Conservation (phyloP, 2,888 invertebrate genomes). For the Beris morrisii region DNA sequence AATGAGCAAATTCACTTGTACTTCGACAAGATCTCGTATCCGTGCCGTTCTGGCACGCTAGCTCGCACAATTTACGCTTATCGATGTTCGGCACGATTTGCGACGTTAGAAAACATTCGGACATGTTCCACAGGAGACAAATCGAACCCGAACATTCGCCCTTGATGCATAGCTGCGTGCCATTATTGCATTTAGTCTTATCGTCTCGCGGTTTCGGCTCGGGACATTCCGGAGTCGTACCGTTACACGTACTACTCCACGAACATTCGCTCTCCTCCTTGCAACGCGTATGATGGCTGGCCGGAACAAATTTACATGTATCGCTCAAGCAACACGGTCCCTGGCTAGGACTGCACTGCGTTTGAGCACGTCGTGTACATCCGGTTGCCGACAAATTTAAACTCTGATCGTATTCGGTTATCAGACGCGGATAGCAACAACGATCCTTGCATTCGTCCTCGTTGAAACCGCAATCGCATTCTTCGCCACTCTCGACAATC, state of each 20-base stretch:
- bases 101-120: conserved; percentile 92
- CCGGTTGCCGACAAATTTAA: conserved; percentile 73
- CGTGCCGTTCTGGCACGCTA: conserved; percentile 91
- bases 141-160: conserved; percentile 96
- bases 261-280: conserved; percentile 88
- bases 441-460: conserved; percentile 87
- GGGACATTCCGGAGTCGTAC: conserved; percentile 85
- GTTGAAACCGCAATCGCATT: conserved; percentile 96
- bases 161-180: conserved; percentile 80
- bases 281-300: conserved; percentile 69
- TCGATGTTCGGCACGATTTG: conserved; percentile 73
- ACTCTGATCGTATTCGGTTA: conserved; percentile 69
- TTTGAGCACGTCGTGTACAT: conserved; percentile 74
- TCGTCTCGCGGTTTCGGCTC: conserved; percentile 77
- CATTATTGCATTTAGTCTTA: conserved; percentile 94
- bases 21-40: conserved; percentile 75
- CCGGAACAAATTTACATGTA: conserved; percentile 75
- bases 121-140: conserved; percentile 91
- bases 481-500: conserved; percentile 96
- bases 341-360: conserved; percentile 89
- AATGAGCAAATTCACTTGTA: conserved; percentile 81
- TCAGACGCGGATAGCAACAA: conserved; percentile 89
- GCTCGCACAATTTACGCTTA: conserved; percentile 87
- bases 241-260: conserved; percentile 83
- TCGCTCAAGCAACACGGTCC: conserved; percentile 92